These are phyloP conservation scores for Pundamilia nyererei DNA, from an alignment of 2,113 vertebrate genomes.

Conservation along the genomic window DNA sequence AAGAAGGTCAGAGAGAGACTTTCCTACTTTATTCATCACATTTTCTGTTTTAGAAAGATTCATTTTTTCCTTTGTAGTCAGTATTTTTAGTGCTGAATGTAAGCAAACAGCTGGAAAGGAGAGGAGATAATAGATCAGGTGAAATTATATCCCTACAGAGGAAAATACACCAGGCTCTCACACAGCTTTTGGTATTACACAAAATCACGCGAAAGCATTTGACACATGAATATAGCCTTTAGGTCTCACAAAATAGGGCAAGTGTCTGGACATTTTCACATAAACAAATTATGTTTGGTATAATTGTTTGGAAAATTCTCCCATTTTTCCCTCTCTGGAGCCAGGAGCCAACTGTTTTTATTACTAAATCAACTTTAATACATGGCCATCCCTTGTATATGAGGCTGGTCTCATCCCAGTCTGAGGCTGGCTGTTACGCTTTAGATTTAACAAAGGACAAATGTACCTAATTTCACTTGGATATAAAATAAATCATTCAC, in stretches of 20 bases:
- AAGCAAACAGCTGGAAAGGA: not conserved
- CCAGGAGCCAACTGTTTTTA: not conserved
- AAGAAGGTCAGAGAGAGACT: not conserved
- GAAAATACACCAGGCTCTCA: not conserved
- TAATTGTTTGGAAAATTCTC: not conserved
- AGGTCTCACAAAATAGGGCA: not conserved
- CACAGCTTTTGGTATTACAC: not conserved
- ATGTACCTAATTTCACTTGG: accelerated
- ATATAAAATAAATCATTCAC: not conserved
- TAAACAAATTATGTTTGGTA: not conserved
- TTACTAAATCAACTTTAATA: not conserved
- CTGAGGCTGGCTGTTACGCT: not conserved
- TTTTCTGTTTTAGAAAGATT: not conserved
- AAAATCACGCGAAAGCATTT: accelerated
- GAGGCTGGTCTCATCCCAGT: not conserved
- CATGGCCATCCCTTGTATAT: accelerated
- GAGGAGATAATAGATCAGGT: not conserved
- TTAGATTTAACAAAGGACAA: not conserved
- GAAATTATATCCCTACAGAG: not conserved
- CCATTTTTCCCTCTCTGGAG: no score
- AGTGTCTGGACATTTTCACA: not conserved
- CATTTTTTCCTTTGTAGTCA: accelerated
- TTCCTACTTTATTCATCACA: not conserved
- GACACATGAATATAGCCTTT: not conserved
- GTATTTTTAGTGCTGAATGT: not conserved